Base-by-base conservation (phyloP, 1,140 invertebrate species). In the Drosophila guanche region DNA sequence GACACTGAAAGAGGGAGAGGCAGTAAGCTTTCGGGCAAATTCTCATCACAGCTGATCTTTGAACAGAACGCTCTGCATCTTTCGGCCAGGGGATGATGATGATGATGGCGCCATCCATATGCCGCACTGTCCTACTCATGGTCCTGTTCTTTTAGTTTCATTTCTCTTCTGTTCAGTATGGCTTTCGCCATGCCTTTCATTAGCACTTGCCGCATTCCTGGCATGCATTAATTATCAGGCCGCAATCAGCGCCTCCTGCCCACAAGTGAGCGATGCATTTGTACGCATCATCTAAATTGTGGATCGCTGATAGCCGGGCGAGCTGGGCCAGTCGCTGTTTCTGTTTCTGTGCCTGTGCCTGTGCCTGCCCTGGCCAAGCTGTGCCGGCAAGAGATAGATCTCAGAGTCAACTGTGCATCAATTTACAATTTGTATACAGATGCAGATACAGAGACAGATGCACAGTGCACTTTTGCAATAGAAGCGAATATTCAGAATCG, bases 211-310 rank as follows among this genome's bases (percentile, higher is more conserved):
- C 73, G 63, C 68, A 86, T 88, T 78, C 70, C 55, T 86, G 74
- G 67, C 59, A 77, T 63, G 83, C 81, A 81, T 81, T 80, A 78
- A 81, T 86, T 86, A 86, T 86, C 81, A 74, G 70, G 63, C 50
- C 71, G 74, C 69, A 86, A 81, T 80, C 78, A 80, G 45, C 51
- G 51, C 23, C 25, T 42, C 29, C 27, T 12, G 10, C 41, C 40
- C 40, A n/a, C n/a, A 23, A 50, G 16, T 57, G 14, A 37, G 16
- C 16, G 20, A 62, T 61, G 40, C 29, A 62, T 58, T 62, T 46
- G 47, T 67, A 76, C 52, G 76, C 77, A 81, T 76, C 78, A 83
- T 83, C 73, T 55, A 74, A 74, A 83, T 63, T 65, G 56, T 48
- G 70, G 61, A 84, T 74, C 79, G 27, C 58, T 63, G 68, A 73